Conservation (phyloP, 2,113 vertebrate genomes). For the Kobus ellipsiprymnus region DNA sequence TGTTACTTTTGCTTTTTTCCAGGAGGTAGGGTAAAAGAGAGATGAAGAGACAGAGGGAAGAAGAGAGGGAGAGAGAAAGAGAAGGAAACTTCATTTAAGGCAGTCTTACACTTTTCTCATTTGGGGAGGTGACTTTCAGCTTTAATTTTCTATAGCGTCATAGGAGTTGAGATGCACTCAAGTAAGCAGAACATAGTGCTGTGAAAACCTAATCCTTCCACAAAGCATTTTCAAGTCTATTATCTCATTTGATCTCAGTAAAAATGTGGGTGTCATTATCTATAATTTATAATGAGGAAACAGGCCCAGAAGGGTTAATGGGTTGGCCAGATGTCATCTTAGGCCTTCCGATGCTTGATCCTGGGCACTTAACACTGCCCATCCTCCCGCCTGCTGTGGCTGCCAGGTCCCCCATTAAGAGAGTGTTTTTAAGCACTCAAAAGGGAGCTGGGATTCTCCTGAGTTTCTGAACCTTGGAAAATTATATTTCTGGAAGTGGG, state of each 20-base stretch:
- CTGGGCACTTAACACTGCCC: background rate
- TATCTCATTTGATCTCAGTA: background rate
- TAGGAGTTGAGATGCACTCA: background rate
- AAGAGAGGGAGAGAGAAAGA: background rate
- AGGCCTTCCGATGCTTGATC: background rate
- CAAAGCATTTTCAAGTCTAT: background rate
- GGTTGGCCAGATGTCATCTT: background rate
- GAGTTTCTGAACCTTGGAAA: background rate
- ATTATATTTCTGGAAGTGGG: constrained; percentile 18
- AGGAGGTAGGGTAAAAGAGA: background rate
- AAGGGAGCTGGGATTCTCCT: background rate
- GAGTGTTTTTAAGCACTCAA: background rate
- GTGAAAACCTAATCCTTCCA: background rate
- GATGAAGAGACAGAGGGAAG: background rate
- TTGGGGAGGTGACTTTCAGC: background rate
- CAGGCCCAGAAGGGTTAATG: background rate
- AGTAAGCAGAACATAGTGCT: background rate
- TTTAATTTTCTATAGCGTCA: background rate
- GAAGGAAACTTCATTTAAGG: background rate
- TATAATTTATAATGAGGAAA: background rate
- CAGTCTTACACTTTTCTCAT: background rate
- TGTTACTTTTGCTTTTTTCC: background rate
- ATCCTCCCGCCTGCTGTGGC: background rate
- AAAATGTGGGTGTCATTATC: background rate
- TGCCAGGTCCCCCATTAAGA: background rate